Evolutionary conservation across 2,113 vertebrate species (phyloP).

Genomic region (Andinoacara biseriatus): DNA sequence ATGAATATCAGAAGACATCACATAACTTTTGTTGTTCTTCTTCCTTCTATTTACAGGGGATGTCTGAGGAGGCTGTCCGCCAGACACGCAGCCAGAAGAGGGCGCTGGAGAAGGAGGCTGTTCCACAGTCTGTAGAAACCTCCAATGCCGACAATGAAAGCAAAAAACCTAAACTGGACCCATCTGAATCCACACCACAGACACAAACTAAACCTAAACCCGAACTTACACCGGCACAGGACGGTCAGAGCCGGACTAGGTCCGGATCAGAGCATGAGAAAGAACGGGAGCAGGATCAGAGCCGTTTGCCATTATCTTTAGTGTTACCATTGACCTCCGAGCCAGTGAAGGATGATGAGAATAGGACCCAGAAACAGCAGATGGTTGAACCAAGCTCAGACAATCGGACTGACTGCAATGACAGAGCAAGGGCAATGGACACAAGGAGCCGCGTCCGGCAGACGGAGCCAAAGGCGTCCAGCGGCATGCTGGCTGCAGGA

Average conservation of each 20-base stretch:
- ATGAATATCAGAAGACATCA: not conserved
- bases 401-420: constrained; percentile 60
- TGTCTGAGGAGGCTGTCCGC: constrained; percentile 93
- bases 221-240: constrained; percentile 28
- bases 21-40: not conserved
- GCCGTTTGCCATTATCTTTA: constrained; percentile 32
- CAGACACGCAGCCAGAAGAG: constrained; percentile 95
- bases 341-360: constrained; percentile 48
- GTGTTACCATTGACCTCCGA: constrained; percentile 46
- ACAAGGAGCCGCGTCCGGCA: constrained; percentile 31
- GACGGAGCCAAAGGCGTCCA: constrained; percentile 44
- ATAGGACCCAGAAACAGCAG: constrained; percentile 31
- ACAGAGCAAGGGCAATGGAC: constrained; percentile 31
- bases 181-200: constrained; percentile 17
- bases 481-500: constrained; percentile 71
- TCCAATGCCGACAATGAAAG: constrained; percentile 80
- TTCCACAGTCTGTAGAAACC: constrained; percentile 78
- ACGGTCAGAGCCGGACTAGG: constrained; percentile 24
- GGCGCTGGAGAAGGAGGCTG: constrained; percentile 85
- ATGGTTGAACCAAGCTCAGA: constrained; percentile 49
- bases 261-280: constrained; percentile 14
- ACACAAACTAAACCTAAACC: constrained; percentile 26
- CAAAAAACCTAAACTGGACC: constrained; percentile 89
- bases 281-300: constrained; percentile 41
- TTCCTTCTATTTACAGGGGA: constrained; percentile 67